Conservation (phyloP, 2,113 vertebrate species). For the Physeter macrocephalus region DNA sequence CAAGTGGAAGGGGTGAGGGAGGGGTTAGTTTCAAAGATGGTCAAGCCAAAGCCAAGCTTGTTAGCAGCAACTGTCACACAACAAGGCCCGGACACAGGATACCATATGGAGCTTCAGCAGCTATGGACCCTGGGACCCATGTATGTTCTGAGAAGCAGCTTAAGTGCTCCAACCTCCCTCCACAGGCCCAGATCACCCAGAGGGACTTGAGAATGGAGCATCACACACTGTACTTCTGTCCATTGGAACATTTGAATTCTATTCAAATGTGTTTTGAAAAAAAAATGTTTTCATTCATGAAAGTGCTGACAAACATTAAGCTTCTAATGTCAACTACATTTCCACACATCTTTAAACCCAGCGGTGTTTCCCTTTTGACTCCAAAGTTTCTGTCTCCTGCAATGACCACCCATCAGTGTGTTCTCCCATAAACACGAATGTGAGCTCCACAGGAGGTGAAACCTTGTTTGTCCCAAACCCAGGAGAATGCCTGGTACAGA, state of each 20-base stretch:
- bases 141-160: neutral
- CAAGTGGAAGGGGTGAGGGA: neutral
- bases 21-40: slow-evolving; percentile 25
- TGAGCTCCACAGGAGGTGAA: neutral
- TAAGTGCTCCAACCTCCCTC: neutral
- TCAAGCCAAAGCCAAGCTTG: slow-evolving; percentile 51
- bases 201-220: neutral
- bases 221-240: neutral
- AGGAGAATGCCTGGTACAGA: neutral
- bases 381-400: neutral
- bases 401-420: neutral
- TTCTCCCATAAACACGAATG: neutral
- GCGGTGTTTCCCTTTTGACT: neutral
- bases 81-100: slow-evolving; percentile 3
- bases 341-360: neutral
- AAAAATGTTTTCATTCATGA: neutral
- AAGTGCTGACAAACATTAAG: neutral
- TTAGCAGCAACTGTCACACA: slow-evolving; percentile 50
- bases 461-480: neutral
- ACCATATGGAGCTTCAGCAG: slow-evolving; percentile 37
- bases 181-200: neutral
- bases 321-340: neutral
- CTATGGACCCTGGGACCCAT: neutral
- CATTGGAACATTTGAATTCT: neutral
- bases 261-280: neutral